Evolutionary conservation across 2,113 vertebrate species (phyloP), one percentile per base, ranked within the genome.

Genomic region (Aegypius monachus): DNA sequence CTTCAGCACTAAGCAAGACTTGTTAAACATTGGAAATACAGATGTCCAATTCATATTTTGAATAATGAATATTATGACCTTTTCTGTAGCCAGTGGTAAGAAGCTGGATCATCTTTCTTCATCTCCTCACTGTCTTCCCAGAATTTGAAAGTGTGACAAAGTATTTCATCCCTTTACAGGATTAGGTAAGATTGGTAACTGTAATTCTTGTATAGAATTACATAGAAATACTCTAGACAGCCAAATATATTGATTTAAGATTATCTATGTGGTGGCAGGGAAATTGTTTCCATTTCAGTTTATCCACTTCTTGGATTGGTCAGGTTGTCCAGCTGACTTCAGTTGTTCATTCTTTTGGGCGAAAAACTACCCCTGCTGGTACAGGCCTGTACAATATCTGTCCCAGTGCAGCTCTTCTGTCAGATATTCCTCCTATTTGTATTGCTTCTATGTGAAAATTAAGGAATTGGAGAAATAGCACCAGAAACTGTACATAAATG

Each of bases 1-100:
- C 74, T 90, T 93, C n/a, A 4, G 78, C 84, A 59, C 87, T 71
- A 34, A 90, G 79, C 50, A 81, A 81, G 87, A 66, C 70, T 89
- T 96, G 79, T 95, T 95, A 73, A 89, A 88, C 47, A 2, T 8
- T 79, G 50, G 66, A 90, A 93, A 82, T 93, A 79, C 89, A 94
- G 92, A 93, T 92, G 81, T 67, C 74, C 71, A 53, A 10, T 95
- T 91, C 62, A 48, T 83, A 73, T 77, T 87, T 63, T 80, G 71
- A 91, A 77, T 94, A 86, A 91, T 68, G 42, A 88, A 59, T 91
- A 63, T 82, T 58, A 25, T 25, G 29, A 70, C 61, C 50, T 94
- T 88, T 89, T 62, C 52, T 95, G 66, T 87, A 91, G 58, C 78
- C 83, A 85, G 38, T 95, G 74, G 58, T 77, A 77, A 88, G 94